phyloP scores from a whole-genome alignment of 1,140 invertebrate species.

The Philopotamus ludificatus region DNA sequence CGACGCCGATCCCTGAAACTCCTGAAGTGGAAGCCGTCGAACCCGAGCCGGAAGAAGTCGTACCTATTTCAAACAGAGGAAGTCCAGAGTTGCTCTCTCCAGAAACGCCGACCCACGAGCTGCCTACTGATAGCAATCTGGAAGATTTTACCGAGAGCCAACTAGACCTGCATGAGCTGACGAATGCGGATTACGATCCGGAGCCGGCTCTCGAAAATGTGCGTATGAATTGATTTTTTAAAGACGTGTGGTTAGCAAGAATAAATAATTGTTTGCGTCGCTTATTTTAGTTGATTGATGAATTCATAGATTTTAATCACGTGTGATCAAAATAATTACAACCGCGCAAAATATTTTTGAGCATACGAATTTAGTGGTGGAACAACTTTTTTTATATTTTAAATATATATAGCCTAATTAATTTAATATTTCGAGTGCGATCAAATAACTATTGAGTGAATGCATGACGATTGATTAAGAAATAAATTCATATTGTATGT shows the following conservation, averaged over 20 bases:
- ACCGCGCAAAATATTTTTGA: no score
- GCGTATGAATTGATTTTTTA: conserved; percentile 14
- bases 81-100: conserved; percentile 9
- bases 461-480: no score
- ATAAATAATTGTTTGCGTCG: not conserved
- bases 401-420: no score
- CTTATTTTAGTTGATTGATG: conserved; percentile 12
- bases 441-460: no score
- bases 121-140: conserved; percentile 31
- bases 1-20: conserved; percentile 6
- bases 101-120: conserved; percentile 19
- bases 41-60: not conserved
- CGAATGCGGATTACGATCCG: not conserved
- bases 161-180: not conserved
- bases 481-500: no score
- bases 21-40: not conserved
- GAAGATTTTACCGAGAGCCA: conserved; percentile 37
- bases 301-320: not conserved
- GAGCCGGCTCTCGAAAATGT: conserved; percentile 20
- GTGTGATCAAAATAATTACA: conserved; percentile 2
- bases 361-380: no score
- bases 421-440: no score
- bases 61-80: not conserved
- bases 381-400: no score
- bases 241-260: conserved; percentile 3